Base-by-base conservation (phyloP, 2,888 invertebrate genomes). In the Harmothoe impar region DNA sequence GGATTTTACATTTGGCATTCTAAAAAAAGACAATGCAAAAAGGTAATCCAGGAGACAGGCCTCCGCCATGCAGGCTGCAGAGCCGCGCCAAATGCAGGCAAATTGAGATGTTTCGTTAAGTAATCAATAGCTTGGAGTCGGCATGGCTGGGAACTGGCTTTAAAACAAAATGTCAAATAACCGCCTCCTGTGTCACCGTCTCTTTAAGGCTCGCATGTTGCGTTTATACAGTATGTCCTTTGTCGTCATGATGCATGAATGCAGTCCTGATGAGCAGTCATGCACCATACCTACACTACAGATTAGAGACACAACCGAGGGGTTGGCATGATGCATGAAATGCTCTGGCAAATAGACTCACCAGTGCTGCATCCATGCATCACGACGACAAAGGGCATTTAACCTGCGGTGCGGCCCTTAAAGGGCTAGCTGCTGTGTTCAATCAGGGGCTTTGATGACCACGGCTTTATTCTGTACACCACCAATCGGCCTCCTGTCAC, bases 31-130 rank as follows among this genome's bases (percentile, higher is more conserved):
- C 62, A 62, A n/a, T n/a, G 20, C 62, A n/a, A n/a, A n/a, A n/a
- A n/a, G 54, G 12, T 20, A 54, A n/a, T n/a, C n/a, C n/a, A n/a
- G 43, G 43, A 43, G 43, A 43, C 43, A 43, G 43, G 43, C 43
- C 43, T 43, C 10, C 43, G 10, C 43, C 43, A 10, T 10, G 3
- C 43, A 43, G 5, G 5, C 5, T 10, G 3, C 43, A 43, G 5
- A 10, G 43, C 43, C 43, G 43, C 10, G 43, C 43, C 43, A 43
- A 43, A 43, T 43, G 43, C 43, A 43, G 62, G 62, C 23, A 20
- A n/a, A 62, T 62, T 62, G 62, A 62, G 62, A 62, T 62, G 62
- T 62, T n/a, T 20, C 62, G 62, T 62, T 62, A 62, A 62, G n/a
- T 62, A 62, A 62, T 5, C 23, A n/a, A 62, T 62, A 62, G 23